Conservation (phyloP, 1,140 invertebrate genomes). For the Zaprionus tsacasi region DNA sequence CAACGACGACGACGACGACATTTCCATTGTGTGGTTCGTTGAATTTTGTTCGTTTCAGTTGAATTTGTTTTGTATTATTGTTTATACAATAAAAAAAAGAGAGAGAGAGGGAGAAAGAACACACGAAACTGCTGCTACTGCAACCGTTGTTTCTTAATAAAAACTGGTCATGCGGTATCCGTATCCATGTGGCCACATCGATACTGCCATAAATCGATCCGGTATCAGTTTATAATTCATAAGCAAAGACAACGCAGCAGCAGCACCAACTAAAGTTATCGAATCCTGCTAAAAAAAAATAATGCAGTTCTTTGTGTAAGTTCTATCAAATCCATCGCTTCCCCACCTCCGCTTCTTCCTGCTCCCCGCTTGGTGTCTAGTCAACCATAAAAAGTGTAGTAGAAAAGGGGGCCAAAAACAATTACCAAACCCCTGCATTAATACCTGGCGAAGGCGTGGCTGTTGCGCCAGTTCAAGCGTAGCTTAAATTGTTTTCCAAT, state of each 20-base stretch:
- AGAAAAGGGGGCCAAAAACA: constrained; percentile 11
- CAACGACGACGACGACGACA: constrained; percentile 38
- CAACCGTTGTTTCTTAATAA: constrained; percentile 24
- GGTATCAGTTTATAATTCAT: constrained; percentile 40
- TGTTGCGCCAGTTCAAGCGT: constrained; percentile 30
- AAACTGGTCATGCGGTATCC: constrained; percentile 16
- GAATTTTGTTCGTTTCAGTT: constrained; percentile 52
- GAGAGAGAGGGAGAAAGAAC: not conserved
- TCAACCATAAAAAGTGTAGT: constrained; percentile 37
- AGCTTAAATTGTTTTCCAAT: constrained; percentile 40
- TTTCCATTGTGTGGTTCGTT: constrained; percentile 30
- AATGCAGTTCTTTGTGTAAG: constrained; percentile 74
- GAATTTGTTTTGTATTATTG: constrained; percentile 64
- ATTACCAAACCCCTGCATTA: constrained; percentile 30
- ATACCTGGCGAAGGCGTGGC: not conserved
- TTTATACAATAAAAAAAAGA: constrained; percentile 55
- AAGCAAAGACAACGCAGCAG: constrained; percentile 19
- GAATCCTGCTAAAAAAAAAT: constrained; percentile 10
- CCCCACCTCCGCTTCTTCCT: not conserved
- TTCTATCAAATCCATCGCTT: constrained; percentile 20
- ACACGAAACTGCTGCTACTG: constrained; percentile 35
- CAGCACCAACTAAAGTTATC: not conserved
- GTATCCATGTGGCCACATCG: constrained; percentile 21
- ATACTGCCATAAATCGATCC: constrained; percentile 5
- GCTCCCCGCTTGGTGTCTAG: constrained; percentile 14